Base-by-base conservation (phyloP, 2,888 invertebrate genomes). In the Thyatira batis region DNA sequence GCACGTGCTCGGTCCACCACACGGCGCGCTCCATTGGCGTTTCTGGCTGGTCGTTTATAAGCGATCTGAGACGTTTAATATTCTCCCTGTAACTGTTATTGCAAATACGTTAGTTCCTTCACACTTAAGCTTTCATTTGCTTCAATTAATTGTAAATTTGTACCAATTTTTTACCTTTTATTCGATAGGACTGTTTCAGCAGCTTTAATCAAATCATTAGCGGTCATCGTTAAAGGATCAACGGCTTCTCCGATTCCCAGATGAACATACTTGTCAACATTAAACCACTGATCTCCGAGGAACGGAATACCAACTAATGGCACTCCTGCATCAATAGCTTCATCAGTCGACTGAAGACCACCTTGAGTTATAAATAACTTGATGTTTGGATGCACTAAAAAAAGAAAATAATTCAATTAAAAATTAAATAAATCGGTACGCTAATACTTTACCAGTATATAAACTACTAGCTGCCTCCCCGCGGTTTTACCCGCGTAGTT, bases 311-410 rank as follows among this genome's bases (percentile, higher is more conserved):
- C 68, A 3, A 76, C 59, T 0, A 73, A 50, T 5, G 75, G 75
- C 0, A 73, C 67, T 6, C 51, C 68, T 0, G 71, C 69, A 28
- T 67, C 67, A 1, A 73, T 68, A 0, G 73, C 67, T 53, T 75
- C 75, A 49, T 65, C 63, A 0, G 60, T 61, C 1, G 70, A 70
- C 25, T 70, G 68, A 4, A 70, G 55, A 2, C 73, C 74, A 5
- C 71, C 71, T 65, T 73, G 71, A 0, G 65, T 67, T 10, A 69
- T 52, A 48, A 77, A 77, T 0, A 63, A 54, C 52, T 72, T 72
- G 0, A 77, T 51, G 2, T 74, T 75, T 8, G 67, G 69, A 51
- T 77, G 76, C 8, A 50, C 76, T 76, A 58, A n/a, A 70, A 67
- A 10, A 39, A 28, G 33, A 45, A 13, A 9, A 53, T 10, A 49